Base-by-base conservation (phyloP, 2,888 invertebrate genomes). In the Calameuta pallipes region DNA sequence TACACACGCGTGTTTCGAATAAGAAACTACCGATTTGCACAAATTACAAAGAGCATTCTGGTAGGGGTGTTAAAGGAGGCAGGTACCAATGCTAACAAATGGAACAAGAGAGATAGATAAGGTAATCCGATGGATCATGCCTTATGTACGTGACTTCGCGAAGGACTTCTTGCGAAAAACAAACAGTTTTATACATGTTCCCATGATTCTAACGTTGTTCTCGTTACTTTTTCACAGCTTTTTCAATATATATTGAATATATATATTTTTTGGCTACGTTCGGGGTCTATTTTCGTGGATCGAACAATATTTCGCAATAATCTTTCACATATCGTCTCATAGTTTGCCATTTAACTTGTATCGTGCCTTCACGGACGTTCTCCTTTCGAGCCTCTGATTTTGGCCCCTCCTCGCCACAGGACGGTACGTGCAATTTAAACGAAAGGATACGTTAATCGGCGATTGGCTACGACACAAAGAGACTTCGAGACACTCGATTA, bases 1-100 rank as follows among this genome's bases (percentile, higher is more conserved):
- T 79, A 79, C 75, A 83, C 9, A 56, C 75, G 81, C 88, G 86
- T 85, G 89, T 80, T 81, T 82, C 79, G 89, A 88, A 89, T 89
- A 87, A 87, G 85, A 86, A 86, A 84, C 80, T 78, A 81, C 77
- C 83, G 82, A 87, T 87, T 88, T 86, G 80, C 84, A 83, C 84
- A 84, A 86, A 87, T 89, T 85, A 87, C 80, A 78, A 37, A 56
- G 71, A 56, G 56, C 74, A 3, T 56, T 56, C 56, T 23, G 56
- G 56, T 56, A 56, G 56, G 56, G 56, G 23, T 56, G 56, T 56
- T 56, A 23, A 56, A 23, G 23, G 23, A 23, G 56, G 23, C 23
- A 56, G 56, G 56, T 15, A 56, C 9, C 9, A 56, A 23, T 56
- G 23, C 23, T 23, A 9, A 23, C 56, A 56, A 56, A 56, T 56